phyloP scores from a whole-genome alignment of 2,113 vertebrate genomes.

The Larimichthys polyactis region DNA sequence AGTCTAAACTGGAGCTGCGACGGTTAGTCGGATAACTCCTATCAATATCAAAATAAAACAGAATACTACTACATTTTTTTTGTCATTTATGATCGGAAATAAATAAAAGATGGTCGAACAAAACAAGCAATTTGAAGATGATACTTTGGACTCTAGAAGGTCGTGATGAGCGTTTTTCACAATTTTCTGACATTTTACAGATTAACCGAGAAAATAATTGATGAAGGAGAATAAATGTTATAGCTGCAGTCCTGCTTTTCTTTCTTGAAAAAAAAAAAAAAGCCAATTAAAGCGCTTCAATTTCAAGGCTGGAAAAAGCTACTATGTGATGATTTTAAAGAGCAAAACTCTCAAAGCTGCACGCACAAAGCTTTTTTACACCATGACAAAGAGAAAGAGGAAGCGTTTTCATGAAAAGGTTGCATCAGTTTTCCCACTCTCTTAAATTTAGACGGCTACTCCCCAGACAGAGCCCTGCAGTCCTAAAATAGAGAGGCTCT shows the following conservation, averaged over 20 bases:
- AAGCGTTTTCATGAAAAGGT: slow-evolving; percentile 40
- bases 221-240: neutral
- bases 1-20: slow-evolving; percentile 1
- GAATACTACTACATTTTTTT: too few relatives aligned
- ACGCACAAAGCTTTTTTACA: neutral
- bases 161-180: too few relatives aligned
- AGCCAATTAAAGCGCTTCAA: neutral
- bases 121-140: neutral
- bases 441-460: slow-evolving; percentile 76
- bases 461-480: slow-evolving; percentile 71
- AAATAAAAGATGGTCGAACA: neutral
- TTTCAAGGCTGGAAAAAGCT: neutral
- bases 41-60: neutral
- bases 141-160: neutral
- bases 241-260: neutral
- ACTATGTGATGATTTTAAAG: neutral
- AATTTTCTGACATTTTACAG: too few relatives aligned
- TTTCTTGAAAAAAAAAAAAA: neutral
- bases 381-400: slow-evolving; percentile 60
- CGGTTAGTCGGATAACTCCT: neutral
- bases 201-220: neutral
- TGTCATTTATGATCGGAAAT: neutral
- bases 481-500: slow-evolving; percentile 83
- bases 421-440: slow-evolving; percentile 77
- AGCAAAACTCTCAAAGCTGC: neutral